These are phyloP conservation scores for Coregonus sp. DNA, from an alignment of 2,797 vertebrate species.

Conservation along the genomic window DNA sequence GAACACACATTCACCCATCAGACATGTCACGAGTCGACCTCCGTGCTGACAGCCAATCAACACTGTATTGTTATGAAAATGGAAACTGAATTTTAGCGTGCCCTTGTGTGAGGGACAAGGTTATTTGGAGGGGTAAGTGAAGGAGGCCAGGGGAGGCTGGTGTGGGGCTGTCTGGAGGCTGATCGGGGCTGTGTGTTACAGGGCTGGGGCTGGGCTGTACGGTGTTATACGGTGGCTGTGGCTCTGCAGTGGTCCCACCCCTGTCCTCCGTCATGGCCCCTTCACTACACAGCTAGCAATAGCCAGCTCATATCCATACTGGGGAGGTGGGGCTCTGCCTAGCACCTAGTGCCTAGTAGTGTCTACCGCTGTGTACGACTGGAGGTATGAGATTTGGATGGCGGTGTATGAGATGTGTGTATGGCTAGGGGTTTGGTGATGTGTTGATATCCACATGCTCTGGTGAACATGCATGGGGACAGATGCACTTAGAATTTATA, in stretches of 20 bases:
- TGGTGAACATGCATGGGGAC: neutral
- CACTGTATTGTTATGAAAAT: slow-evolving; percentile 54
- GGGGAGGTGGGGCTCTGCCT: neutral
- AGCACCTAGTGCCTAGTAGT: too few species aligned
- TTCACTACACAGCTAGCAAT: neutral
- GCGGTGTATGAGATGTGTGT: neutral
- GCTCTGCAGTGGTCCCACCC: neutral
- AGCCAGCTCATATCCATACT: neutral
- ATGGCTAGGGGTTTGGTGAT: neutral
- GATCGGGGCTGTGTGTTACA: neutral
- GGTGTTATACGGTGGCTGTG: neutral
- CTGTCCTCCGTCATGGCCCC: neutral
- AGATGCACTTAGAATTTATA: neutral
- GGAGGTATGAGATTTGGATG: neutral
- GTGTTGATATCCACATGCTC: neutral
- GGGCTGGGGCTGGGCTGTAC: neutral
- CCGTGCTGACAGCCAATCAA: slow-evolving; percentile 42
- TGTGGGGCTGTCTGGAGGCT: slow-evolving; percentile 16
- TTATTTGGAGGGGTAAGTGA: slow-evolving; percentile 49
- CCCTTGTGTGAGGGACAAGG: slow-evolving; percentile 45
- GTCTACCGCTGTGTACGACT: neutral
- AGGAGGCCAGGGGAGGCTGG: slow-evolving; percentile 23
- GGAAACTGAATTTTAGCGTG: slow-evolving; percentile 52
- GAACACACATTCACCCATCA: slow-evolving; percentile 19
- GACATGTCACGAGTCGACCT: slow-evolving; percentile 24